Evolutionary conservation across 1,140 invertebrate species (phyloP), one percentile per base, ranked within the genome.

Genomic region (Diabrotica undecimpunctata): DNA sequence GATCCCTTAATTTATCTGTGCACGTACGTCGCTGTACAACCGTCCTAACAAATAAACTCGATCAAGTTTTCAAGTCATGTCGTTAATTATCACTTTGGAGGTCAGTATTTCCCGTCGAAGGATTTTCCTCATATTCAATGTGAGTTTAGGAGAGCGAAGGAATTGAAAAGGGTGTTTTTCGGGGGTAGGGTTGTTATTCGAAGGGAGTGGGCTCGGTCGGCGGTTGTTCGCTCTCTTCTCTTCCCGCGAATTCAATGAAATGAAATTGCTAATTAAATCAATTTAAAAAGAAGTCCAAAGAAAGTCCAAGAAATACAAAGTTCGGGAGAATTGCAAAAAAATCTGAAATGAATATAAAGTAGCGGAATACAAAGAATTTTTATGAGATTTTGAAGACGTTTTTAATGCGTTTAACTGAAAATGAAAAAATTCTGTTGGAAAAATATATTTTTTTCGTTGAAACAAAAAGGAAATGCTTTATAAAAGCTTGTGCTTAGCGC

Each of bases 1-100:
- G 25, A 1, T 25, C 25, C 25, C 25, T 4, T 25, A 25, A 25
- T 25, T 25, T 25, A 25, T 25, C 25, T 25, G 25, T 4, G 1
- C 1, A 2, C 25, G 25, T 46, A 46, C 41, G 8, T n/a, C 41
- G 6, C 41, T 46, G 41, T 46, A 8, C 41, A n/a, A 46, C 41
- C 41, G 8, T 46, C 8, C 8, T 46, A n/a, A 46, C n/a, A 46
- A 46, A 46, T 46, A 46, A 46, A 46, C 41, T 46, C 41, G 12
- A 60, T 60, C 12, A 11, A 51, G 58, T 46, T 60, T 60, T 56
- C 59, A 38, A 66, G 65, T 61, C 65, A 60, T 60, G 58, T 46
- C 41, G 58, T 60, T 60, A 51, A 60, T 60, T 60, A 60, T 60
- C 58, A 60, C 58, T 60, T 60, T 51, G 10, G 38, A 35, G 41